A percentile compares a stretch with the other conserved stretches of the same genome.
Evolutionary conservation across 1,140 invertebrate genomes (phyloP).

Genomic region (Calliphora vicina): DNA sequence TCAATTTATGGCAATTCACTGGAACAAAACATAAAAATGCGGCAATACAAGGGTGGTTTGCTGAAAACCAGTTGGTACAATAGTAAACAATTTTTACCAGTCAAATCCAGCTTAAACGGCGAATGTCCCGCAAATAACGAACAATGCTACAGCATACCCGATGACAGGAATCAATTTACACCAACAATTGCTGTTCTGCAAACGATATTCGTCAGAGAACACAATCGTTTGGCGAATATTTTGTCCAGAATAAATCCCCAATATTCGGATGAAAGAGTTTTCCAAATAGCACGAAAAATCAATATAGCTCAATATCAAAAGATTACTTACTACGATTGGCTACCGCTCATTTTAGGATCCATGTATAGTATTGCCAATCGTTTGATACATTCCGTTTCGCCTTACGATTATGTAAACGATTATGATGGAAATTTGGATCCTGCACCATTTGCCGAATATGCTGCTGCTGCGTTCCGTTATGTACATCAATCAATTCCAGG

Average conservation of each 20-base stretch:
- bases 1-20: conserved; percentile 81
- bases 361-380: conserved; percentile 74
- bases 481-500: conserved; percentile 85
- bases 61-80: conserved; percentile 68
- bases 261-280: conserved; percentile 86
- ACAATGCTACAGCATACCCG: conserved; percentile 77
- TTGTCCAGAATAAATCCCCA: conserved; percentile 81
- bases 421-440: conserved; percentile 84
- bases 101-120: conserved; percentile 70
- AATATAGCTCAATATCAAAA: conserved; percentile 80
- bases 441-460: conserved; percentile 81
- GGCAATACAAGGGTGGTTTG: conserved; percentile 72
- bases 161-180: conserved; percentile 87
- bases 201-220: conserved; percentile 84
- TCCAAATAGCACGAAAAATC: conserved; percentile 86
- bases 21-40: conserved; percentile 67
- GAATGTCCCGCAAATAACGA: conserved; percentile 70
- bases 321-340: conserved; percentile 85
- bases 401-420: conserved; percentile 79
- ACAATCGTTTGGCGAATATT: conserved; percentile 84
- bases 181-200: conserved; percentile 82
- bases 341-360: conserved; percentile 78
- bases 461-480: conserved; percentile 84
- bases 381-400: conserved; percentile 67
- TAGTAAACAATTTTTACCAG: conserved; percentile 73